Evolutionary conservation across 2,888 invertebrate species (phyloP), one percentile per base, ranked within the genome.

Genomic region (Abscondita cerata): DNA sequence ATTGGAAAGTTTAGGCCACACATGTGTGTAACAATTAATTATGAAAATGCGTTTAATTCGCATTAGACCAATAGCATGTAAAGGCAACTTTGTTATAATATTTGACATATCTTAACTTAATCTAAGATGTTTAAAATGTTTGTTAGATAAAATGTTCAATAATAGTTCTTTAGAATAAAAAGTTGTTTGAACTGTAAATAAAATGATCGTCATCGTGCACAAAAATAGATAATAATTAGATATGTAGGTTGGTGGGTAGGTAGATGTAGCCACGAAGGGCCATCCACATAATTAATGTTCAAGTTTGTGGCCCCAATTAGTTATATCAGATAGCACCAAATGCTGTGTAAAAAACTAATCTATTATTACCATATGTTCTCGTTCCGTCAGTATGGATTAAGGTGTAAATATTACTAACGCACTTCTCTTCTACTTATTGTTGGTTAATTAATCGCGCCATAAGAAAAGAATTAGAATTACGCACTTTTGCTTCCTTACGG

Each of bases 311-410:
- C 62, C 62, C 66, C 62, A 66, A 66, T 66, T 66, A 66, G 59
- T 52, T 59, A 55, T 62, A 66, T 66, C 66, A 52, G 66, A 66
- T 66, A 66, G 59, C 62, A 60, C 66, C 66, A 66, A 66, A 66
- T 66, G 66, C 64, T 66, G 63, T 64, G 64, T 66, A 66, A 66
- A 66, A 66, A 64, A 62, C 16, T 64, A 62, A 66, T 66, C 64
- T 64, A 66, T 66, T 56, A 62, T 55, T 55, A 47, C 66, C 66
- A 66, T 66, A 66, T 66, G 66, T 55, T 64, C 51, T 60, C 52
- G 44, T 48, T 56, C 53, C 57, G 52, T 59, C 52, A 56, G 52
- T 60, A 59, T 59, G 59, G 13, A 55, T 41, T 63, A 63, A 59
- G 63, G 63, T 59, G 63, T 63, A 63, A 63, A 48, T 55, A 55